A percentile compares a stretch with the other conserved stretches of the same genome.
phyloP scores from a whole-genome alignment of 2,797 vertebrate genomes.

The Thripadectes ignobilis region DNA sequence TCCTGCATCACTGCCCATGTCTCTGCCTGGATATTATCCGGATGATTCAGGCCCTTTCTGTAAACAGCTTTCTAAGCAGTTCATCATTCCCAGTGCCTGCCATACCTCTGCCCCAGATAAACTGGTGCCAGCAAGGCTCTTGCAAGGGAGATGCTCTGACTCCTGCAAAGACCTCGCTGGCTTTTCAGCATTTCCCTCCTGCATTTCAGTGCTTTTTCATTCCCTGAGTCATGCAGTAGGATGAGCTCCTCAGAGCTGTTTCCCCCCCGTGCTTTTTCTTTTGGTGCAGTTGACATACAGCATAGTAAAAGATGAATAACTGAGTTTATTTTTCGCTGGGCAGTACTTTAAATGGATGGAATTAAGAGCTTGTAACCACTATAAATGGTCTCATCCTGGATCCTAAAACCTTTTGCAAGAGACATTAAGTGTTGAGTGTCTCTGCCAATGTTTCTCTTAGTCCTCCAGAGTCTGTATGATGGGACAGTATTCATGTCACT shows the following conservation, averaged over 20 bases:
- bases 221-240: neutral
- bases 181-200: neutral
- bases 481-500: neutral
- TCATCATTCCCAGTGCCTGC: neutral
- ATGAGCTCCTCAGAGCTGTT: neutral
- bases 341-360: neutral
- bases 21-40: neutral
- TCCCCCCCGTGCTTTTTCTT: neutral
- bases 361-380: neutral
- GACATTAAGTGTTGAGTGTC: neutral
- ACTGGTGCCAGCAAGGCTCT: neutral
- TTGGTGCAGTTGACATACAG: neutral
- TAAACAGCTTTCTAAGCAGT: neutral
- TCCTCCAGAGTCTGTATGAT: fast-evolving
- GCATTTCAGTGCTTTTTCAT: neutral
- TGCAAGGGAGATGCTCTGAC: neutral
- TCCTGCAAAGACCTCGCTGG: neutral
- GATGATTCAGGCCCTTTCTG: neutral
- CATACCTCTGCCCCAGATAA: neutral
- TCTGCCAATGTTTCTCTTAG: neutral
- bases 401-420: neutral
- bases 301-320: neutral
- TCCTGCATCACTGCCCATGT: neutral
- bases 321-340: neutral
- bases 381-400: neutral